Conservation (phyloP, 2,797 vertebrate species). For the Artibeus lituratus region DNA sequence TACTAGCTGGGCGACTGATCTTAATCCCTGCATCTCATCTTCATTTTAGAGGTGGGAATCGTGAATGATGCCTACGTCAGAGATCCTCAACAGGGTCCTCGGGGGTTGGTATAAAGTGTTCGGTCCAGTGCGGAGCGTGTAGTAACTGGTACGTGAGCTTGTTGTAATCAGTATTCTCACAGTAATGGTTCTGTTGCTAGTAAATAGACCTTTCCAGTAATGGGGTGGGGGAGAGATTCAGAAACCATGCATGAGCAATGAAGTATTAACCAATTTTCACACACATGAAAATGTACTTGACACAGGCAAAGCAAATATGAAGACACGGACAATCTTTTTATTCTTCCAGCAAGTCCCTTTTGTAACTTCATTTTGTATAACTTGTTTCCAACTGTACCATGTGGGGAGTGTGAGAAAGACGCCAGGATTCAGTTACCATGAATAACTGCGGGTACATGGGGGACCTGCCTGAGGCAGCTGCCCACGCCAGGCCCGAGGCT, state of each 20-base stretch:
- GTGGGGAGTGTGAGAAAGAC: background rate
- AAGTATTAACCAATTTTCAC: background rate
- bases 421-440: background rate
- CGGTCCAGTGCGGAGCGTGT: background rate
- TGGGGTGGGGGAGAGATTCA: background rate
- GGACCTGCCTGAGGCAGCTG: background rate
- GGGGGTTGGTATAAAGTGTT: background rate
- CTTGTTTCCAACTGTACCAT: background rate
- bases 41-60: background rate
- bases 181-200: background rate
- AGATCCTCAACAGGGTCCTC: background rate
- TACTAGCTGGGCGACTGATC: background rate
- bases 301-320: background rate
- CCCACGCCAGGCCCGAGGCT: accelerated
- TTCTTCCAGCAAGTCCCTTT: background rate
- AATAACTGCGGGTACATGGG: background rate
- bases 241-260: background rate
- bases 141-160: background rate
- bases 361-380: background rate
- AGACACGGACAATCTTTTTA: background rate
- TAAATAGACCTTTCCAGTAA: background rate
- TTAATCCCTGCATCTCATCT: background rate
- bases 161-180: background rate
- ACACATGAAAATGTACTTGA: background rate
- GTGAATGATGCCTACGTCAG: background rate